Base-by-base conservation (phyloP, 2,113 vertebrate genomes). In the Regulus satrapa region DNA sequence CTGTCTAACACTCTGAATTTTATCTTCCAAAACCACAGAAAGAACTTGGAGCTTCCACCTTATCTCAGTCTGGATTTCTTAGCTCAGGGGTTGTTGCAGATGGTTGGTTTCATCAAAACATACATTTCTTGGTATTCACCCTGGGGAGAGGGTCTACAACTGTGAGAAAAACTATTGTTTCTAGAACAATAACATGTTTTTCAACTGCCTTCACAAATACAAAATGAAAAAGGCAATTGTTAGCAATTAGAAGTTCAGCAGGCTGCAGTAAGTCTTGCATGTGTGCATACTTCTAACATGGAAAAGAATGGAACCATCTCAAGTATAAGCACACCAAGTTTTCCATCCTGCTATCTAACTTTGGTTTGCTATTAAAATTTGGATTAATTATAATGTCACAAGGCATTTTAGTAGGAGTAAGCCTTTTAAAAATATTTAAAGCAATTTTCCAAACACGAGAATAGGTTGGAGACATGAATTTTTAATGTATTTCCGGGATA, bases 11-110 rank as follows among this genome's bases (percentile, higher is more conserved):
- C 43, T 55, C 24, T 82, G 75, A 82, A 75, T 71, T 91, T 82
- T 92, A 72, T 85, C 89, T 91, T 87, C 63, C 48, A 92, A 91
- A 96, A 85, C n/a, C 63, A 24, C 51, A 82, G 58, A 83, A 71
- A 77, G 36, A 94, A 66, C 54, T 59, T 88, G 92, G 51, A 84
- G 14, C 24, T 96, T 90, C 26, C 19, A 28, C 36, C 21, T 96
- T 93, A 82, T 91, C 93, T 97, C 48, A 43, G 46, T 92, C 41
- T 59, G 81, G 78, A 77, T 84, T 80, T 77, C 88, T 83, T 36
- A 92, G 68, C 45, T 89, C 49, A 94, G 61, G 21, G 56, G 26
- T 52, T 51, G 23, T 85, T 95, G 94, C 72, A 86, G 55, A 49
- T 43, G 45, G 20, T 71, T 85, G 63, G 17, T 89, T 85, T 91